Evolutionary conservation across 2,888 invertebrate species (phyloP), one percentile per base, ranked within the genome.

Genomic region (Thecocarcelia acutangulata): DNA sequence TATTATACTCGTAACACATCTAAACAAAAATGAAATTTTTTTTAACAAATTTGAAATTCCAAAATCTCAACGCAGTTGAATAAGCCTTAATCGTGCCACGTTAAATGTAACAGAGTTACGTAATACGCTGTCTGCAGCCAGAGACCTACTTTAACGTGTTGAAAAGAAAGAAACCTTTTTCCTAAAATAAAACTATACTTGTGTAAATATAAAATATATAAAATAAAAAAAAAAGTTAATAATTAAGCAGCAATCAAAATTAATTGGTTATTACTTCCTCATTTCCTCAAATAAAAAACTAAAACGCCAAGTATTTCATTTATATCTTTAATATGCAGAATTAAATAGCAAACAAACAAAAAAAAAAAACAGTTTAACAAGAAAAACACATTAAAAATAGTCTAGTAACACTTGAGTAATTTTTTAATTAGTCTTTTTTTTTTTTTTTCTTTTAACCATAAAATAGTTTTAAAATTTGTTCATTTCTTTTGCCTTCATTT

Each of bases 211-310:
- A n/a, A n/a, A n/a, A n/a, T n/a, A n/a, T n/a, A n/a, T 17, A 6
- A 1, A 24, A n/a, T 4, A 40, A 54, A 28, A n/a, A 40, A 28
- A 33, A 33, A 33, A 33, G 1, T 8, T 24, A 24, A 21, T 58
- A 50, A 42, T 24, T n/a, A 46, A 37, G 33, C 46, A n/a, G 28
- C 66, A 66, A 75, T 75, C 50, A 59, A 42, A 66, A 9, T 48
- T 75, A 19, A 59, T 50, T 50, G 42, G 33, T 50, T 58, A 19
- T 19, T 52, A 75, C 75, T 75, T 75, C 75, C 75, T 75, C 11
- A 68, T 75, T 75, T 68, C 58, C 75, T 66, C 3, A 50, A 56
- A 42, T 21, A 12, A 42, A 42, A 66, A 19, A 75, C 56, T 13
- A 28, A 6, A 17, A 33, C 33, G 33, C 5, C 9, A 33, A 33